Evolutionary conservation across 2,113 vertebrate species (phyloP).

Genomic region (Crotalus tigris): DNA sequence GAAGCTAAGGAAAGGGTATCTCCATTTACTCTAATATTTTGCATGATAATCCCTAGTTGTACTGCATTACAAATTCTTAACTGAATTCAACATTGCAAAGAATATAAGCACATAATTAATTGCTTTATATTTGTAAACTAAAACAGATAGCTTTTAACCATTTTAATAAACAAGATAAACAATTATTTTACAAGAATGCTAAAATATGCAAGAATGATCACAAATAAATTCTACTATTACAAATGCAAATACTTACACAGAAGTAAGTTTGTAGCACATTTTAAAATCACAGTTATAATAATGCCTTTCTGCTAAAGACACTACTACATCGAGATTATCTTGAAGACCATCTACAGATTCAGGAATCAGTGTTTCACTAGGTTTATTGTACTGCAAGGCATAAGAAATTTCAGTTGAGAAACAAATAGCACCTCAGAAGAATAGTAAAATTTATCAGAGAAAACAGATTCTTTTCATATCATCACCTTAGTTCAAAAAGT

Average conservation of each 20-base stretch:
- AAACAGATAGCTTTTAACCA: not conserved
- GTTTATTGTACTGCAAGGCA: conserved; percentile 92
- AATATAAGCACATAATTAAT: not conserved
- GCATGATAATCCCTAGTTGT: not conserved
- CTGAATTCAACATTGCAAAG: not conserved
- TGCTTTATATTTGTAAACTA: not conserved
- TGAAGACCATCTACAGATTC: conserved; percentile 88
- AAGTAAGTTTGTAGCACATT: conserved; percentile 97
- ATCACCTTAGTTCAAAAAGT: not conserved
- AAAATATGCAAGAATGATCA: not conserved
- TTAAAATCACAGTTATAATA: conserved; percentile 99
- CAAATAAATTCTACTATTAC: not conserved
- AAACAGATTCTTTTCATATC: not conserved
- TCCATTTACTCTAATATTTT: not conserved
- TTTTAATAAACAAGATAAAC: not conserved
- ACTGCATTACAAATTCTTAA: not conserved
- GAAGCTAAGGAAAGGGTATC: not conserved
- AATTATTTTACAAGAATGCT: not conserved
- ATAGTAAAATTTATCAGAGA: not conserved
- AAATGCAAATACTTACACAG: conserved; percentile 80
- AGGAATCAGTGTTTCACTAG: conserved; percentile 90
- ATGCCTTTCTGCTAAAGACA: conserved; percentile 96
- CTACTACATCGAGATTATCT: conserved; percentile 95
- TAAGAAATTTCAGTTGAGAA: conserved; percentile 22
- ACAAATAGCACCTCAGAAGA: not conserved